These are phyloP conservation scores for Heteromyza rotundicornis DNA, from an alignment of 2,888 invertebrate genomes.

Conservation along the genomic window DNA sequence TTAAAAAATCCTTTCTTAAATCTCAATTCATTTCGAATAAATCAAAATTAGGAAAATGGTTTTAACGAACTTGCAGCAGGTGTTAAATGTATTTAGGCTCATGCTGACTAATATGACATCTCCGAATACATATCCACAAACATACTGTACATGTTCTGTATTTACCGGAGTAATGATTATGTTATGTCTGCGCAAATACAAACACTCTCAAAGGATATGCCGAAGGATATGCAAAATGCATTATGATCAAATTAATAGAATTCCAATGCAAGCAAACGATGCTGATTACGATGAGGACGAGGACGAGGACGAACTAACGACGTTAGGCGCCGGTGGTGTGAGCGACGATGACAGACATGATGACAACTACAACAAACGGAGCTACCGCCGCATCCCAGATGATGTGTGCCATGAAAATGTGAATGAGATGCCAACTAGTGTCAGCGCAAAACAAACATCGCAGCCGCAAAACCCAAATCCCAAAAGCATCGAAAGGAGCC, in stretches of 20 bases:
- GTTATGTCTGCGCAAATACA: constrained; percentile 2
- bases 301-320: not conserved
- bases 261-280: constrained; percentile 2
- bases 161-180: constrained; percentile 9
- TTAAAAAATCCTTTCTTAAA: too few relatives aligned
- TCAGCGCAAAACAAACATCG: not conserved
- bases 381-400: not conserved
- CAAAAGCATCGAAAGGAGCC: not conserved
- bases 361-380: constrained; percentile 9
- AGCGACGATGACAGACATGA: constrained; percentile 6
- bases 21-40: too few relatives aligned
- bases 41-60: too few relatives aligned
- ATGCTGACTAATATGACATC: too few relatives aligned
- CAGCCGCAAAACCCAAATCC: not conserved
- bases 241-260: constrained; percentile 20
- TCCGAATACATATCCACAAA: not conserved
- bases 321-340: too few relatives aligned
- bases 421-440: not conserved
- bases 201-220: constrained; percentile 17
- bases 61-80: constrained; percentile 10
- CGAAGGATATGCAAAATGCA: constrained; percentile 4
- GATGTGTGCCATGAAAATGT: too few relatives aligned
- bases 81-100: not conserved
- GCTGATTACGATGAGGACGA: constrained; percentile 9
- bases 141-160: constrained; percentile 5